Base-by-base conservation (phyloP, 2,888 invertebrate genomes). In the Melanargia galathea region DNA sequence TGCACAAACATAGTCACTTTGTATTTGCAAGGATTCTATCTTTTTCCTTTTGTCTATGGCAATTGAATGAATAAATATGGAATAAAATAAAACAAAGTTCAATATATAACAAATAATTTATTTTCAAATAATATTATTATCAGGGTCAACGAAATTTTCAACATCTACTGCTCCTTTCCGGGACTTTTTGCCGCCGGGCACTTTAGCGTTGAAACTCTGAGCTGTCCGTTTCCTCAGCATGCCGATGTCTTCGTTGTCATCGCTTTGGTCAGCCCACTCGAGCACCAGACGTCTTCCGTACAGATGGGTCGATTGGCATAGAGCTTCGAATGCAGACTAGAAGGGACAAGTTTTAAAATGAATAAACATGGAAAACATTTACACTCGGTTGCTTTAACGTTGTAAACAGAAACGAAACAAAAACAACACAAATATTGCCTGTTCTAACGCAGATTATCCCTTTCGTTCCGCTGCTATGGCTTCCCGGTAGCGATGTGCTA, bases 271-370 rank as follows among this genome's bases (percentile, higher is more conserved):
- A 0, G 98, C 97, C 99, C 99, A 99, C 90, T 99, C 99, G 65
- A 99, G 88, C 0, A 98, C 98, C 74, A 99, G 91, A 61, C 99
- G 93, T 70, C 99, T 93, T 0, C 99, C 99, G 84, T 98, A 99
- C 86, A 99, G 95, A 93, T 99, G 99, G 60, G 99, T 99, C 75
- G 98, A 98, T 82, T 97, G 97, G 73, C 96, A 95, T n/a, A 99
- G 83, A 0, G 97, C 95, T 69, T 97, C 96, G 85, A 98, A 98
- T 0, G 99, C 99, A 80, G 95, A 93, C 96, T 97, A 83, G 43
- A 92, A 91, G 73, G 63, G 24, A 49, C 33, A 54, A 11, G 7
- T 3, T 22, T 1, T 1, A 45, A 45, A 45, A 45, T 20, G 20
- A 22, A 22, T 46, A 46, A 20, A 22, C 11, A 40, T 24, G 10